Conservation (phyloP, 2,113 vertebrate genomes). For the Synodontis membranacea region DNA sequence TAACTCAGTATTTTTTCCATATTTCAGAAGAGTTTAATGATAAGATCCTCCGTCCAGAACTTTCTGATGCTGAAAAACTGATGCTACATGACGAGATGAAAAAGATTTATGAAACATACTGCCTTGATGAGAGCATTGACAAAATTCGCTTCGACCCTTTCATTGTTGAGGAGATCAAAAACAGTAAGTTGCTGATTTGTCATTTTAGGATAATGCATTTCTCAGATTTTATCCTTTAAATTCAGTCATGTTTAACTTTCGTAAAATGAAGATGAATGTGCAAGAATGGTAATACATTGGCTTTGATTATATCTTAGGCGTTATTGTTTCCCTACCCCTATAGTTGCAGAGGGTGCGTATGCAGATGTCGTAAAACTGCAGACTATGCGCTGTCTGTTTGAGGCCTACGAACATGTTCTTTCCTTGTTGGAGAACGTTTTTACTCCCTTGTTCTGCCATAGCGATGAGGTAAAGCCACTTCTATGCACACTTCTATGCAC, state of each 20-base stretch:
- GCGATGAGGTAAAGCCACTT: conserved; percentile 82
- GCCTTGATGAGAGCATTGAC: conserved; percentile 93
- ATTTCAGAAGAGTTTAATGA: conserved; percentile 95
- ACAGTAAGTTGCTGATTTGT: conserved; percentile 76
- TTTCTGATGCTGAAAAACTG: conserved; percentile 85
- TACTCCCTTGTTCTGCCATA: conserved; percentile 97
- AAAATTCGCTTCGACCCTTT: conserved; percentile 96
- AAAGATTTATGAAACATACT: conserved; percentile 96
- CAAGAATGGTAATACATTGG: neutral
- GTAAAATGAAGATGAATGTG: neutral
- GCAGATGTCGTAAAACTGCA: conserved; percentile 91
- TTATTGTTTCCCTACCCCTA: neutral
- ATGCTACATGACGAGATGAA: conserved; percentile 90
- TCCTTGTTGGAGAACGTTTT: conserved; percentile 95
- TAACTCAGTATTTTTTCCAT: conserved; percentile 4
- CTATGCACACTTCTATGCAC: neutral
- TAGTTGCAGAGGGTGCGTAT: conserved; percentile 92
- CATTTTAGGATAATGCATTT: neutral
- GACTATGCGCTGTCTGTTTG: conserved; percentile 94
- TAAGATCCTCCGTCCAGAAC: conserved; percentile 88
- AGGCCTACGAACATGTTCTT: conserved; percentile 95
- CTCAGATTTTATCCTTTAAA: neutral
- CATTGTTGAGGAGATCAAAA: conserved; percentile 94
- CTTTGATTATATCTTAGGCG: neutral
- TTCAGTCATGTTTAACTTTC: neutral